Evolutionary conservation across 2,888 invertebrate genomes (phyloP).

Genomic region (Steinernema carpocapsae): DNA sequence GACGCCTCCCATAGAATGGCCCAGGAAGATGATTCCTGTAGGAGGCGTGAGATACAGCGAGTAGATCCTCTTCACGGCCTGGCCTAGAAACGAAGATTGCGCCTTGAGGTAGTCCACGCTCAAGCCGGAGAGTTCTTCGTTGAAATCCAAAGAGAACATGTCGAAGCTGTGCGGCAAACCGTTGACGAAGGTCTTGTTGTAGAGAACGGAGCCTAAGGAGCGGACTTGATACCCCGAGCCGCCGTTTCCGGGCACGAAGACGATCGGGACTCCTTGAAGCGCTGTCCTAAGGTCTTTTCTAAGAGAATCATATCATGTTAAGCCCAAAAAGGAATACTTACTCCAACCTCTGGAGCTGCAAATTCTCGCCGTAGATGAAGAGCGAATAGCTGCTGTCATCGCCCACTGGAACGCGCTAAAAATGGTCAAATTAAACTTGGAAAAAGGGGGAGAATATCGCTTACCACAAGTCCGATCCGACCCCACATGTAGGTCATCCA

Average conservation of each 20-base stretch:
- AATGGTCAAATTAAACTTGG: background rate
- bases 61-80: slow-evolving; percentile 72
- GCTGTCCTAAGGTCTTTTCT: background rate
- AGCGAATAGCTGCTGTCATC: slow-evolving; percentile 42
- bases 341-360: slow-evolving; percentile 34
- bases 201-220: slow-evolving; percentile 88
- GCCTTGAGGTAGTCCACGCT: slow-evolving; percentile 57
- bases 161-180: slow-evolving; percentile 82
- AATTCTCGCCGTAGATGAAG: slow-evolving; percentile 50
- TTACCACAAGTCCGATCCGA: slow-evolving; percentile 43
- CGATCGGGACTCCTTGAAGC: slow-evolving; percentile 45
- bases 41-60: slow-evolving; percentile 76
- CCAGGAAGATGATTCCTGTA: slow-evolving; percentile 80
- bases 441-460: no score
- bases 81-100: slow-evolving; percentile 69
- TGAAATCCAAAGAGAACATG: slow-evolving; percentile 87
- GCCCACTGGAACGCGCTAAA: slow-evolving; percentile 44
- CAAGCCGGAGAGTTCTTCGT: slow-evolving; percentile 73
- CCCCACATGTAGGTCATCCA: slow-evolving; percentile 54
- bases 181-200: slow-evolving; percentile 80
- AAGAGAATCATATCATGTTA: background rate
- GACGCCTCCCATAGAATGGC: slow-evolving; percentile 94
- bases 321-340: slow-evolving; percentile 36
- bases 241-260: slow-evolving; percentile 54
- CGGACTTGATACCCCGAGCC: slow-evolving; percentile 74